Percentiles rank a stretch among this genome's conserved stretches.
phyloP scores from a whole-genome alignment of 2,888 invertebrate species.

The Willowsia nigromaculata region DNA sequence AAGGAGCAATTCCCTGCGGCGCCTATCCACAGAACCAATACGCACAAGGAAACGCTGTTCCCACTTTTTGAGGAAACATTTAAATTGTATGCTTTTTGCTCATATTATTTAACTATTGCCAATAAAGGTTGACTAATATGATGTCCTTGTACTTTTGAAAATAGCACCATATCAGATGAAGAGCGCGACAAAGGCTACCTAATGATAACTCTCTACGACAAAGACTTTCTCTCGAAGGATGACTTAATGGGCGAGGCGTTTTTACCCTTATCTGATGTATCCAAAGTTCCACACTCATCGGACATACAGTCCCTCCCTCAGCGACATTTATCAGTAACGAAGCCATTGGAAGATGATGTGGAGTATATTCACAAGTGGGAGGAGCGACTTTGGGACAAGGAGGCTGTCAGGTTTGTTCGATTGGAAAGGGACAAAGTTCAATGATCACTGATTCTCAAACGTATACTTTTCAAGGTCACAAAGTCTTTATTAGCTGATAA shows the following conservation, averaged over 20 bases:
- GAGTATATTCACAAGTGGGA: constrained; percentile 80
- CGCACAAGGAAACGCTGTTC: constrained; percentile 82
- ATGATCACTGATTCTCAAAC: not conserved
- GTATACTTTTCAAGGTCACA: too few relatives aligned
- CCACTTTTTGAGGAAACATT: constrained; percentile 83
- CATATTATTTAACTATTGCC: not conserved
- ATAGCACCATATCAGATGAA: constrained; percentile 2
- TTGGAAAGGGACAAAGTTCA: constrained; percentile 67
- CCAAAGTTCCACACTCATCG: not conserved
- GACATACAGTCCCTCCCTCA: constrained; percentile 17
- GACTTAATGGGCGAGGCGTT: constrained; percentile 68
- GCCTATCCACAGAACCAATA: constrained; percentile 80
- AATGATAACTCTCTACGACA: constrained; percentile 53
- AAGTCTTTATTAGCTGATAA: too few relatives aligned
- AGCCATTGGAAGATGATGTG: constrained; percentile 37
- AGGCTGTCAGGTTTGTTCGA: constrained; percentile 81
- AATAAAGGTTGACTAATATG: too few relatives aligned
- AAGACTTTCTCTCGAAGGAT: constrained; percentile 62
- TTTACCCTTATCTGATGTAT: constrained; percentile 4
- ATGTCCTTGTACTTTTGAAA: too few relatives aligned
- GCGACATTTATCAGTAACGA: constrained; percentile 48
- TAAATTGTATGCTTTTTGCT: constrained; percentile 81
- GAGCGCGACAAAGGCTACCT: constrained; percentile 57
- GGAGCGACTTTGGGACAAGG: constrained; percentile 80
- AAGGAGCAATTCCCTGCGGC: constrained; percentile 81